Base-by-base conservation (phyloP, 1,140 invertebrate genomes). In the Drosophila mayri region DNA sequence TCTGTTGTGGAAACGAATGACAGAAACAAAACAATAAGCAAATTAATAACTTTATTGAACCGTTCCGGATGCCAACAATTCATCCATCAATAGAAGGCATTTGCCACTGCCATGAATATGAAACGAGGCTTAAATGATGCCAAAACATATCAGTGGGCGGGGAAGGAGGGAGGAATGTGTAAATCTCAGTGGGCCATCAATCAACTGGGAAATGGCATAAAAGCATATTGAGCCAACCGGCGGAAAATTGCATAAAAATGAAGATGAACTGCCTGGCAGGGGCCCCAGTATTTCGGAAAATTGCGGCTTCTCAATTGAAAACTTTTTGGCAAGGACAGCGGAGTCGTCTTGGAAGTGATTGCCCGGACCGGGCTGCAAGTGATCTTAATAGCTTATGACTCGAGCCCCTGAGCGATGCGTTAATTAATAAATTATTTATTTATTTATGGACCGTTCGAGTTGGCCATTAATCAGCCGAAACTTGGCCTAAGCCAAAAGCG, bases 341-440 rank as follows among this genome's bases (percentile, higher is more conserved):
- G 41, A 63, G 10, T 70, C 49, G 38, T 52, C 64, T 43, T 76
- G 58, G 63, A 77, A 80, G 63, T 62, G 38, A 30, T 11, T 28
- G 30, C n/a, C 40, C 12, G 25, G 44, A 4, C 6, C 11, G 10
- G 5, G 37, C 28, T 38, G 35, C 57, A 58, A 75, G 71, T 76
- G 73, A 76, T 76, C 74, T 79, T 85, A 70, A 76, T 82, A 41
- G 64, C 54, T 64, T 59, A 68, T 78, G 79, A 79, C 76, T 73
- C 49, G 47, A 9, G 63, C 44, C 72, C 43, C 67, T 28, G n/a
- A 58, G 73, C 74, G 46, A 73, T 74, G 70, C 86, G 86, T 81
- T 90, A 90, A 90, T 90, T 90, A 90, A 90, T 90, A 91, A 91
- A 84, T 87, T 79, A 91, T 91, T 87, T 85, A 79, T 82, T 78